Conservation (phyloP, 2,888 invertebrate species). For the Chalcis sispes region DNA sequence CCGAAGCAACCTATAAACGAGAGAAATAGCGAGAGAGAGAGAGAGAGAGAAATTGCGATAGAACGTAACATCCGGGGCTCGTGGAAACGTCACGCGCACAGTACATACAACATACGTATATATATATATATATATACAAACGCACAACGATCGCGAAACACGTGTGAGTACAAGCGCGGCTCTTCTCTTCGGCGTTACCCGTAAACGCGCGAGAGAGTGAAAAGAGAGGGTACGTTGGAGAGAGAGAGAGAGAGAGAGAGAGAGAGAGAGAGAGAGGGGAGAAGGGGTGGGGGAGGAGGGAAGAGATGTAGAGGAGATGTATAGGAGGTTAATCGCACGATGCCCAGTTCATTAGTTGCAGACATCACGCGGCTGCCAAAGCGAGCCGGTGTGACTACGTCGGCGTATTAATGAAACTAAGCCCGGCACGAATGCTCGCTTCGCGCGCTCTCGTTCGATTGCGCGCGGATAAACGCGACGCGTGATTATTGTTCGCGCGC, state of each 20-base stretch:
- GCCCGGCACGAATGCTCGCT: not conserved
- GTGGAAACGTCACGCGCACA: no score
- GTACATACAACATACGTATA: no score
- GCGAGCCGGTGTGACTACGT: conserved; percentile 3
- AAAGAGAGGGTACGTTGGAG: no score
- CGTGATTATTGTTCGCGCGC: not conserved
- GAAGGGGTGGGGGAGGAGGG: conserved; percentile 27
- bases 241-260: not conserved
- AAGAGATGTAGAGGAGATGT: not conserved
- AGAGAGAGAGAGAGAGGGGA: not conserved
- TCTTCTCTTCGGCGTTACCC: no score
- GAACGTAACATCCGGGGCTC: no score
- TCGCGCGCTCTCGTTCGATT: not conserved
- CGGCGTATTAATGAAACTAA: conserved; percentile 17
- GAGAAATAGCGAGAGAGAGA: no score
- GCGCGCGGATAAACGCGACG: not conserved
- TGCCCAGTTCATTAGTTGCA: conserved; percentile 73
- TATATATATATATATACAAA: no score
- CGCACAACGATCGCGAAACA: no score
- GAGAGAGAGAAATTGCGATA: no score
- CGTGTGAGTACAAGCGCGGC: no score
- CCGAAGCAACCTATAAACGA: no score
- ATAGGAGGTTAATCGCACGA: conserved; percentile 70
- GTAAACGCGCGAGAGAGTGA: no score
- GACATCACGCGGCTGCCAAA: conserved; percentile 57